Conservation (phyloP, 2,113 vertebrate species). For the Myocastor coypus region DNA sequence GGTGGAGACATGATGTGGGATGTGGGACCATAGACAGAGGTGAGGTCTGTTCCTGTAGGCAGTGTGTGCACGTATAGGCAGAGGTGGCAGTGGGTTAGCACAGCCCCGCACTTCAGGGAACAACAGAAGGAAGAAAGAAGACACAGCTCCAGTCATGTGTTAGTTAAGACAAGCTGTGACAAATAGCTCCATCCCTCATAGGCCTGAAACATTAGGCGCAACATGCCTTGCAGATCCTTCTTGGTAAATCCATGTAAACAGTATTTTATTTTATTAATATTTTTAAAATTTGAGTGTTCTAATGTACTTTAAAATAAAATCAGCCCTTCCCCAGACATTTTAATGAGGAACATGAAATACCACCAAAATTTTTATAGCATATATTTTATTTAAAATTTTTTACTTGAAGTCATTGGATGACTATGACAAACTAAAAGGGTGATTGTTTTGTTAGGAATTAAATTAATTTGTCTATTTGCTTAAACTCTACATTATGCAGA, state of each 20-base stretch:
- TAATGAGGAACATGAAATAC: slow-evolving; percentile 40
- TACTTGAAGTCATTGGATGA: slow-evolving; percentile 50
- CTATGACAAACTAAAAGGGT: slow-evolving; percentile 9
- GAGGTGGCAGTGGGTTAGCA: background rate
- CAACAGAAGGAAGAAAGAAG: background rate
- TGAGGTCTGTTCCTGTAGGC: background rate
- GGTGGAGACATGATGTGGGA: too few relatives aligned
- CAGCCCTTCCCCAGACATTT: slow-evolving; percentile 10
- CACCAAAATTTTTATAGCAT: background rate
- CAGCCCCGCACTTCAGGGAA: background rate
- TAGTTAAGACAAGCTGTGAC: background rate
- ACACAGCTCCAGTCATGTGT: background rate
- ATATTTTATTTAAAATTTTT: slow-evolving; percentile 46
- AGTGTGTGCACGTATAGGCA: too few relatives aligned
- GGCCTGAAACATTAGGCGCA: background rate
- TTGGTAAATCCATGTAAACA: background rate
- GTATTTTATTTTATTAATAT: slow-evolving; percentile 14
- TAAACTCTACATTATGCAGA: slow-evolving; percentile 56
- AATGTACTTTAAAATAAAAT: slow-evolving; percentile 56
- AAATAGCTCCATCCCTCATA: fast-evolving
- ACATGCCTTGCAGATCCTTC: background rate
- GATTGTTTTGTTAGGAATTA: slow-evolving; percentile 68
- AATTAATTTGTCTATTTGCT: slow-evolving; percentile 69
- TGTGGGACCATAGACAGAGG: background rate
- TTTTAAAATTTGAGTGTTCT: slow-evolving; percentile 22